Base-by-base conservation (phyloP, 37 sponge, comb jelly and placozoan species). In the Aplysina aerophoba region DNA sequence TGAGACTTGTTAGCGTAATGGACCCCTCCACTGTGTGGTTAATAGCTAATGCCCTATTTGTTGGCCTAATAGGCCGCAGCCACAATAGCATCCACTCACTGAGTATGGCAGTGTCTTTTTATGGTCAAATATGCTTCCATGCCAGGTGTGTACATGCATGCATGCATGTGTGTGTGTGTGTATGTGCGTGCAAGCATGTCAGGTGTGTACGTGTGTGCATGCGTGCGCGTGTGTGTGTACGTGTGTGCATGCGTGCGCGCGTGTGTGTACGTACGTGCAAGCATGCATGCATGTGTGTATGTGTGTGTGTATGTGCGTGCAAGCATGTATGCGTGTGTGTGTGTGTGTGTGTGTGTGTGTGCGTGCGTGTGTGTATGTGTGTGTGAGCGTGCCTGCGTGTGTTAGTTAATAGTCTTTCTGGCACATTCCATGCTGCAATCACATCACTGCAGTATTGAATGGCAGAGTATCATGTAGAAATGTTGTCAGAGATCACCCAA, bases 271-370 rank as follows among this genome's bases (percentile, higher is more conserved):
- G 71, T 11, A 35, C 30, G 71, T 78, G 53, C 40, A 41, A 38
- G 53, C 36, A 25, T 8, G 78, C 34, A 39, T 74, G 53, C n/a
- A 39, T 65, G 66, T 65, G 66, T 65, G 66, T 65, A 30, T 65
- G 66, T 65, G 66, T 65, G 66, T 65, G 66, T 74, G 78, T 74
- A 39, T 74, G 78, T 74, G 78, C 34, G 78, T 74, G 35, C 34
- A 39, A 35, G 38, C 21, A 39, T 74, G 78, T 74, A 39, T 74
- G 78, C 34, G 78, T 74, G 78, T 74, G 78, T 74, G 78, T 74
- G 78, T 74, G 78, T 74, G 78, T 74, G 78, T 74, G 78, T 74
- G 78, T 74, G 78, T 74, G 78, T 74, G 78, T 74, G 78, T 74
- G 78, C 34, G 78, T 28, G 35, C 34, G 38, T 74, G 53, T 44